A percentile compares a stretch with the other conserved stretches of the same genome.
Evolutionary conservation across 1,140 invertebrate genomes (phyloP).

Genomic region (Campoletis sonorensis): DNA sequence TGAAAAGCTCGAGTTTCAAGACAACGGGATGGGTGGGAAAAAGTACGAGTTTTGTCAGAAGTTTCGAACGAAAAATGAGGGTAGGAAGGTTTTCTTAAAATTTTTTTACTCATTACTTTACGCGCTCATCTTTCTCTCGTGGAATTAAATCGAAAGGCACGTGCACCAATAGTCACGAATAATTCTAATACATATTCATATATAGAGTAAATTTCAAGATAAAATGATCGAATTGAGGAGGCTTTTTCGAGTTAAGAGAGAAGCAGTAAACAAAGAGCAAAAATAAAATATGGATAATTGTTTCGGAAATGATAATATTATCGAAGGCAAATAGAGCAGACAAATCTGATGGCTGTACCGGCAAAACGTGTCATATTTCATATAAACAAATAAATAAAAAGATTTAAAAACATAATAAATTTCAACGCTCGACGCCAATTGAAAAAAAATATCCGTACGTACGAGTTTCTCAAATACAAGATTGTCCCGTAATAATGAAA

Average conservation of each 20-base stretch:
- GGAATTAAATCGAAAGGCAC: not conserved
- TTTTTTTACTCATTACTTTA: slow-evolving; percentile 4
- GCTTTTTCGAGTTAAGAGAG: not conserved
- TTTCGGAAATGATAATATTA: slow-evolving; percentile 32
- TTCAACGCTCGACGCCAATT: not conserved
- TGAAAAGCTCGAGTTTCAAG: slow-evolving; percentile 57
- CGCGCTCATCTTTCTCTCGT: too few relatives aligned
- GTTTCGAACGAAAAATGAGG: slow-evolving; percentile 40
- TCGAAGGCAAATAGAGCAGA: not conserved
- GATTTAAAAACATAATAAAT: not conserved
- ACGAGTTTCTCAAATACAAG: slow-evolving; percentile 2
- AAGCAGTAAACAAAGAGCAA: slow-evolving; percentile 16
- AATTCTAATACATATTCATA: slow-evolving; percentile 18
- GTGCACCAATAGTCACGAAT: slow-evolving; percentile 1
- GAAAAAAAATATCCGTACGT: slow-evolving; percentile 2
- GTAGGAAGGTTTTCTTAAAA: slow-evolving; percentile 39
- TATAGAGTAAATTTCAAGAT: slow-evolving; percentile 24
- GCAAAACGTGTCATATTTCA: slow-evolving; percentile 50
- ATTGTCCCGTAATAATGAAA: not conserved
- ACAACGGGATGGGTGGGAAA: not conserved
- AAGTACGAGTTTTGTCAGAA: slow-evolving; percentile 39
- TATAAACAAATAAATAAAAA: slow-evolving; percentile 35
- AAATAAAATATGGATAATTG: slow-evolving; percentile 31
- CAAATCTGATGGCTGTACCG: slow-evolving; percentile 40
- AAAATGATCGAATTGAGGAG: not conserved